phyloP scores from a whole-genome alignment of 1,140 invertebrate genomes.

The Dufourea novaeangliae region DNA sequence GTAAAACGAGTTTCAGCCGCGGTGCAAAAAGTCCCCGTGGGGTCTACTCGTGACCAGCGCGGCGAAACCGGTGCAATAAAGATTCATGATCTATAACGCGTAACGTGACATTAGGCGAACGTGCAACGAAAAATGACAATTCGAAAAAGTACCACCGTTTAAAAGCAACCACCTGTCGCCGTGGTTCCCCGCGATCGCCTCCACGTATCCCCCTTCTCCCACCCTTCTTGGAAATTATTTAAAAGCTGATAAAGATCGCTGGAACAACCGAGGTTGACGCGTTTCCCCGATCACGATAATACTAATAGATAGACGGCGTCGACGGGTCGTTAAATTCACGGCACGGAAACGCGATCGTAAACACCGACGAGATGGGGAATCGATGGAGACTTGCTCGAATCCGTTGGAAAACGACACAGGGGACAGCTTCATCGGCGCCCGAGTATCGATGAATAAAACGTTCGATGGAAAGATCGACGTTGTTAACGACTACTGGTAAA shows the following conservation, averaged over 20 bases:
- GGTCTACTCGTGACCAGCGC: not conserved
- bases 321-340: not conserved
- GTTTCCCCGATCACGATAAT: not conserved
- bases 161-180: conserved; percentile 33
- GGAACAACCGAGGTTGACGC: not conserved
- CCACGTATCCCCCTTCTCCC: no score
- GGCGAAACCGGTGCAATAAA: conserved; percentile 52
- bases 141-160: not conserved
- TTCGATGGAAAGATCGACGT: no score
- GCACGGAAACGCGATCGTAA: not conserved
- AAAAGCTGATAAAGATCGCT: not conserved
- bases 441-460: no score
- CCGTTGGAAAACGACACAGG: not conserved
- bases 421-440: no score
- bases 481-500: no score
- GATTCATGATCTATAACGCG: conserved; percentile 58
- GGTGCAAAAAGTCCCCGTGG: conserved; percentile 22
- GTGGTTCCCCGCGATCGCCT: not conserved
- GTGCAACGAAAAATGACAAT: conserved; percentile 19
- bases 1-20: conserved; percentile 59
- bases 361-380: not conserved
- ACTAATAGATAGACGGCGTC: no score
- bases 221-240: no score
- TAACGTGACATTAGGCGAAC: conserved; percentile 42
- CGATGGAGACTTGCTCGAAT: not conserved